Percentiles rank a stretch among this genome's conserved stretches.
phyloP scores from a whole-genome alignment of 1,140 invertebrate species.

The Zaprionus taronus region DNA sequence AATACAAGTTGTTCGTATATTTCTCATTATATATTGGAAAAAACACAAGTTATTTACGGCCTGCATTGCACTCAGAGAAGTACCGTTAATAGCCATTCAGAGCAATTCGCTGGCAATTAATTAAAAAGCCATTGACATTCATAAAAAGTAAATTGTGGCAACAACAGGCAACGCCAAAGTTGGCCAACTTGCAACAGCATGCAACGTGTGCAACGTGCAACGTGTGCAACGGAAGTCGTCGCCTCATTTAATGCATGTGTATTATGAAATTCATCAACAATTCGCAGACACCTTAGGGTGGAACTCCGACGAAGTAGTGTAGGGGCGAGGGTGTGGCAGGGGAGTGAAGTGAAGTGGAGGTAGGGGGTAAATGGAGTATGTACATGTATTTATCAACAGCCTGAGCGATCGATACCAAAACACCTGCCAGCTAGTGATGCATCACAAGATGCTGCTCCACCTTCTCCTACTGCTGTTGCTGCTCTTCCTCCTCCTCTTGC shows the following conservation, averaged over 20 bases:
- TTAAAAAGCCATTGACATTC: constrained; percentile 83
- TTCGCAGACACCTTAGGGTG: constrained; percentile 65
- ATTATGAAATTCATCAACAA: constrained; percentile 79
- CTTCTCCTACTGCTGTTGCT: background rate
- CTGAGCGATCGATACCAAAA: constrained; percentile 68
- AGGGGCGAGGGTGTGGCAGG: background rate
- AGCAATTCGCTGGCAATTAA: constrained; percentile 74
- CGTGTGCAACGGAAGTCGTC: constrained; percentile 47
- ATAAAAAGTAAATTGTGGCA: constrained; percentile 83
- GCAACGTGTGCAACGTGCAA: constrained; percentile 9
- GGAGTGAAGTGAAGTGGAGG: constrained; percentile 5
- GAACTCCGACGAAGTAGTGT: background rate
- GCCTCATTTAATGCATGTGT: constrained; percentile 52
- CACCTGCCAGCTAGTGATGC: constrained; percentile 66
- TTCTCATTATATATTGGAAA: background rate
- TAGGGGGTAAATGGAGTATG: constrained; percentile 25
- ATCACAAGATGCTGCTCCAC: constrained; percentile 30
- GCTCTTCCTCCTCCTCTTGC: background rate
- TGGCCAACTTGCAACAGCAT: constrained; percentile 38
- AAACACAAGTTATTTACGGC: background rate
- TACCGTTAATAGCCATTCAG: constrained; percentile 10
- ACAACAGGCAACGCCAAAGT: constrained; percentile 58
- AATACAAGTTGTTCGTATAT: background rate
- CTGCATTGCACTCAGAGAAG: background rate
- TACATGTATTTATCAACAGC: constrained; percentile 79